Evolutionary conservation across 2,888 invertebrate genomes (phyloP), one percentile per base, ranked within the genome.

Genomic region (Hipparchia semele): DNA sequence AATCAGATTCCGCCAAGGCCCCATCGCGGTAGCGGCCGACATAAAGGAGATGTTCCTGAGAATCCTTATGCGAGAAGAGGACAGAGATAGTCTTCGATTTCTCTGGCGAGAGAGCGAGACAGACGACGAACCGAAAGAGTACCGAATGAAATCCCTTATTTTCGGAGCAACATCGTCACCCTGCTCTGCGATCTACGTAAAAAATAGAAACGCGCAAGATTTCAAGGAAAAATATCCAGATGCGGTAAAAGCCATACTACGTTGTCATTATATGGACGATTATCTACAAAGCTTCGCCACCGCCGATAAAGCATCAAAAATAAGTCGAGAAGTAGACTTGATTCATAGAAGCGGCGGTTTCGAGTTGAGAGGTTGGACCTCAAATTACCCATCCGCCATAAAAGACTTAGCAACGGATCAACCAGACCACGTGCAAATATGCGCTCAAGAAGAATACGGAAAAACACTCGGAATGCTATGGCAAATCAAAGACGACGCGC

Each of bases 391-490:
- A 13, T 6, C 56, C 6, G 56, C 56, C 5, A 58, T 23, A 6
- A 13, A 13, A 13, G 56, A 13, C 13, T 13, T 58, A 13, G 13
- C 1, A 2, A 23, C 56, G 5, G 56, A 58, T 2, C 13, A 58
- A 6, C 56, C 56, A 1, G 56, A 13, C 1, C 23, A 58, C 13
- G 13, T 13, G 2, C 13, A 58, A 2, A n/a, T 58, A 2, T 6
- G 56, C n/a, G 13, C 13, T 58, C 7, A 58, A 13, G 13, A 58
- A 1, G 8, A 7, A 6, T 58, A 58, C 8, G 13, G 13, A n/a
- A 71, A 71, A 13, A 71, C 66, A 1, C 9, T 75, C 10, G 71
- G 71, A 13, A 53, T 73, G 7, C 23, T 12, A 12, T 75, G 73
- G 72, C 51, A 70, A 23, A 51, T 68, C 1, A 23, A 6, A 8